A percentile compares a stretch with the other conserved stretches of the same genome.
Evolutionary conservation across 1,140 invertebrate species (phyloP).

Genomic region (Nasonia giraulti): DNA sequence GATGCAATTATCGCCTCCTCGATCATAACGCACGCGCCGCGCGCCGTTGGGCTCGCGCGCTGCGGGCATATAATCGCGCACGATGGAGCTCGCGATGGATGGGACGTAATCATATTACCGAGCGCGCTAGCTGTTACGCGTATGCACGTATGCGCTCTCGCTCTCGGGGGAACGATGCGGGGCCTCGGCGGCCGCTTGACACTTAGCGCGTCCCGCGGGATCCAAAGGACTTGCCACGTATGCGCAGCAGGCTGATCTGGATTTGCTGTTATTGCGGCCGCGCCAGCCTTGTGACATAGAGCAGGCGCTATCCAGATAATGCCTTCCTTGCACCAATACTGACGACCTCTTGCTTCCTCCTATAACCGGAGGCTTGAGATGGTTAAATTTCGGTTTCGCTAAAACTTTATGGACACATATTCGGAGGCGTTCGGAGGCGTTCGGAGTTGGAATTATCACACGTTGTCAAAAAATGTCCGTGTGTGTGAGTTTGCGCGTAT

Average conservation of each 20-base stretch:
- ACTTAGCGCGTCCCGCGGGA: conserved; percentile 71
- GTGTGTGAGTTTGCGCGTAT: no score
- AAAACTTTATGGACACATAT: no score
- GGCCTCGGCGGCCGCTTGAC: conserved; percentile 65
- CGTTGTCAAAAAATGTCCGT: no score
- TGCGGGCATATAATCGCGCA: conserved; percentile 56
- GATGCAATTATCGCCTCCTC: conserved; percentile 33
- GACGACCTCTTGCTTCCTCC: no score
- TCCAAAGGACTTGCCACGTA: not conserved
- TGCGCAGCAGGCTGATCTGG: not conserved
- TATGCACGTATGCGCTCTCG: not conserved
- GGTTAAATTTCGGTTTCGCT: no score
- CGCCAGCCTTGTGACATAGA: no score
- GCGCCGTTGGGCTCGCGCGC: no score
- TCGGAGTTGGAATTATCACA: no score
- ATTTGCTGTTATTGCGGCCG: not conserved
- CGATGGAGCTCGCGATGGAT: conserved; percentile 65
- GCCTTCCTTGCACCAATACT: no score
- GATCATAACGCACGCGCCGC: conserved; percentile 19
- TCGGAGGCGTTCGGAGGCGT: no score
- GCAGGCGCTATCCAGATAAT: no score
- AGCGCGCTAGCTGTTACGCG: conserved; percentile 56
- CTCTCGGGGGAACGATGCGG: conserved; percentile 60
- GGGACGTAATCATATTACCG: conserved; percentile 69
- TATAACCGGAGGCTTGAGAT: no score